Percentiles rank a stretch among this genome's conserved stretches.
Evolutionary conservation across 1,140 invertebrate species (phyloP).

Genomic region (Pteromalus puparum): DNA sequence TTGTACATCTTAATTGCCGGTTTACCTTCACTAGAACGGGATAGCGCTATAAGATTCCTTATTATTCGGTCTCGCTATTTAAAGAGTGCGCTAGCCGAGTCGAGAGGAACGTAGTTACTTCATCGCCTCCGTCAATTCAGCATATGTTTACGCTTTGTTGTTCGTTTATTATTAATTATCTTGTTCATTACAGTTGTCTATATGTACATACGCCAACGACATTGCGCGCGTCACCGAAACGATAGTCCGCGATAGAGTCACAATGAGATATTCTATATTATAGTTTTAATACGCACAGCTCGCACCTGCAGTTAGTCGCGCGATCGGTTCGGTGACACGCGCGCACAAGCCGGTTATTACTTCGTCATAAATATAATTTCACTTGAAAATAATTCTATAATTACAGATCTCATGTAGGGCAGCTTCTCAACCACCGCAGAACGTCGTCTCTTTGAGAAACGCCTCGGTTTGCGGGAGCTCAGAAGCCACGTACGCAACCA

Average conservation of each 20-base stretch:
- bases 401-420: constrained; percentile 27
- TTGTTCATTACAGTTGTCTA: constrained; percentile 20
- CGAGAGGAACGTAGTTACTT: constrained; percentile 45
- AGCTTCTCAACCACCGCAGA: background rate
- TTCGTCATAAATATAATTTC: constrained; percentile 50
- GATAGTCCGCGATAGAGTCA: background rate
- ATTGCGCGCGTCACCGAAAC: background rate
- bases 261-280: background rate
- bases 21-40: constrained; percentile 42
- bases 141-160: constrained; percentile 7
- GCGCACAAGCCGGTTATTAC: background rate
- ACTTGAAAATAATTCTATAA: constrained; percentile 50
- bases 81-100: constrained; percentile 15
- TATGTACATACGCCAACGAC: constrained; percentile 28
- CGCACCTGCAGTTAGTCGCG: no score
- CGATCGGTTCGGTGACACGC: background rate
- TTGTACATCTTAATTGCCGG: constrained; percentile 25
- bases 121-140: constrained; percentile 31
- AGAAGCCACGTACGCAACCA: background rate
- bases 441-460: constrained; percentile 26
- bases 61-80: constrained; percentile 4
- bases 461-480: background rate
- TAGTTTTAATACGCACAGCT: background rate
- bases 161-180: constrained; percentile 1
- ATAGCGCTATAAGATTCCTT: constrained; percentile 32